Percentiles rank a stretch among this genome's conserved stretches.
These are phyloP conservation scores for Silurus aristotelis DNA, from an alignment of 2,797 vertebrate species.

Conservation along the genomic window DNA sequence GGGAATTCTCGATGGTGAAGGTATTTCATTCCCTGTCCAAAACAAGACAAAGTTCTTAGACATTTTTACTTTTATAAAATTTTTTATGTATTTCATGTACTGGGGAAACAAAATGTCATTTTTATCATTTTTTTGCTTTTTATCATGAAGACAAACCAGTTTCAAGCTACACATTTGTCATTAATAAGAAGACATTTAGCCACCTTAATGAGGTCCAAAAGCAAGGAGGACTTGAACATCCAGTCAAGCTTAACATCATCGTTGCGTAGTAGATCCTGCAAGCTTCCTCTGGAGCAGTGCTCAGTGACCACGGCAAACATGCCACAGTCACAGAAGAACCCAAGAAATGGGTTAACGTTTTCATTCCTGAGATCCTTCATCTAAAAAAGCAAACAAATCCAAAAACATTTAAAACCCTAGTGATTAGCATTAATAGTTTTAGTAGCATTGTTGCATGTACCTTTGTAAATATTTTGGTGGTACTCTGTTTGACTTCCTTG, in stretches of 20 bases:
- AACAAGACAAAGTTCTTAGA: not conserved
- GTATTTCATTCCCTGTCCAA: constrained; percentile 87
- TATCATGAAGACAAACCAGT: not conserved
- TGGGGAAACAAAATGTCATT: not conserved
- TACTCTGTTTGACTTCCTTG: constrained; percentile 77
- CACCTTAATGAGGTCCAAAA: constrained; percentile 85
- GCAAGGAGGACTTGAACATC: constrained; percentile 87
- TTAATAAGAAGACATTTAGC: not conserved
- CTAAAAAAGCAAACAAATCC: constrained; percentile 58
- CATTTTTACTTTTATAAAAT: not conserved
- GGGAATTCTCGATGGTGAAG: constrained; percentile 85
- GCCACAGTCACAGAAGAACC: constrained; percentile 77
- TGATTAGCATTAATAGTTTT: not conserved
- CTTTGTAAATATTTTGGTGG: constrained; percentile 85
- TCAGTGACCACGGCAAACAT: constrained; percentile 82
- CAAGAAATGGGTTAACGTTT: constrained; percentile 82
- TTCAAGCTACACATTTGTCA: not conserved
- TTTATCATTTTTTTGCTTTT: not conserved
- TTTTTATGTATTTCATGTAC: not conserved
- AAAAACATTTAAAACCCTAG: not conserved
- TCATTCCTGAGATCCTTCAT: constrained; percentile 85
- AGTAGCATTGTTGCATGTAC: constrained; percentile 61
- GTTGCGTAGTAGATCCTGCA: constrained; percentile 82
- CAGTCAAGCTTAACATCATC: constrained; percentile 85
- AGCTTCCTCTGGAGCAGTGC: constrained; percentile 82